Evolutionary conservation across 2,113 vertebrate species (phyloP).

Genomic region (Chinchilla lanigera): DNA sequence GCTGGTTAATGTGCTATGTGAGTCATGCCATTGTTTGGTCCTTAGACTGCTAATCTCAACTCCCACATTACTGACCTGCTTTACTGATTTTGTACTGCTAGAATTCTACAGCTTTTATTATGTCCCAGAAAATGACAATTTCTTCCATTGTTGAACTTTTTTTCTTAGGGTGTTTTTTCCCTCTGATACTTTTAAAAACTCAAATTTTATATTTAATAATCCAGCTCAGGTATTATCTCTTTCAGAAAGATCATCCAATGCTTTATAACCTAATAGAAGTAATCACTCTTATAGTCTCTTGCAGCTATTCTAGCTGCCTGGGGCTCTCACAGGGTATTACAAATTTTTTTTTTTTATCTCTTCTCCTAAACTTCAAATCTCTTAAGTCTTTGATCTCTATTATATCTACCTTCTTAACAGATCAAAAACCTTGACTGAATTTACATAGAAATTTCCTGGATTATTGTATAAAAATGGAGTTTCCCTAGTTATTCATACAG

Average conservation of each 20-base stretch:
- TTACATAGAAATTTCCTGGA: neutral
- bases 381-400: neutral
- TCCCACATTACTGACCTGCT: neutral
- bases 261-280: neutral
- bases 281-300: neutral
- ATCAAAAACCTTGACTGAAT: neutral
- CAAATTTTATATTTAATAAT: constrained; percentile 26
- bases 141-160: neutral
- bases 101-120: neutral
- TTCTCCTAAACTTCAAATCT: neutral
- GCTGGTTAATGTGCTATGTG: neutral
- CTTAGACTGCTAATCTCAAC: neutral
- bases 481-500: neutral
- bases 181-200: neutral
- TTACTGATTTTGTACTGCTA: neutral
- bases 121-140: neutral
- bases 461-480: neutral
- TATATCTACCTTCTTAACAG: neutral
- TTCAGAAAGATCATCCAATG: neutral
- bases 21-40: constrained; percentile 14
- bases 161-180: neutral
- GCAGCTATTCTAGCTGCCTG: neutral
- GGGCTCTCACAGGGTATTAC: neutral
- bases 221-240: neutral
- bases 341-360: constrained; percentile 2